Conservation (phyloP, 1,140 invertebrate species). For the Pseudomyrmex concolor region DNA sequence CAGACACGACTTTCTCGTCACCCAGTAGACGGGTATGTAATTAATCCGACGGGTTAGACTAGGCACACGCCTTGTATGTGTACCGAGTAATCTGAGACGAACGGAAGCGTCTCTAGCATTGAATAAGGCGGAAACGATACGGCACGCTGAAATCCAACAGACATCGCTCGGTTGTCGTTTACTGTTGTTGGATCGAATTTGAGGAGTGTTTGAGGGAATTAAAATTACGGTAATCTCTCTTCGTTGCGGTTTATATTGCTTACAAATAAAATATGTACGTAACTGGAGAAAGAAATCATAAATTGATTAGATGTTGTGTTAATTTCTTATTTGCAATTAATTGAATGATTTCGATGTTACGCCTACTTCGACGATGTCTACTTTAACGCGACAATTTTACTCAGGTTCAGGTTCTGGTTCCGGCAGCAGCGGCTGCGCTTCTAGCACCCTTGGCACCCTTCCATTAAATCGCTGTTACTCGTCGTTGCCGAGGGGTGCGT, state of each 20-base stretch:
- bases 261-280: not conserved
- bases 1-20: constrained; percentile 48
- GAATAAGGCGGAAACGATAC: constrained; percentile 53
- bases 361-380: too few relatives aligned
- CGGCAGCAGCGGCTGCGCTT: constrained; percentile 83
- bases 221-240: constrained; percentile 20
- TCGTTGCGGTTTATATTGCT: too few relatives aligned
- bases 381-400: not conserved
- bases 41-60: constrained; percentile 47
- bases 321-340: too few relatives aligned
- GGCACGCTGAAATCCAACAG: constrained; percentile 55
- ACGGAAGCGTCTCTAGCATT: not conserved
- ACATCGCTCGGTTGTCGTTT: constrained; percentile 15
- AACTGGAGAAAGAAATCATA: not conserved
- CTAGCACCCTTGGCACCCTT: constrained; percentile 79
- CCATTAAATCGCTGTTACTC: constrained; percentile 83
- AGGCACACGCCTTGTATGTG: constrained; percentile 26
- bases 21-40: constrained; percentile 51
- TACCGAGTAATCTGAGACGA: constrained; percentile 42
- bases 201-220: not conserved
- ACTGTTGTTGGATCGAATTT: constrained; percentile 16
- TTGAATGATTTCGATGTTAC: too few relatives aligned
- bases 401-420: constrained; percentile 83
- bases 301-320: not conserved
- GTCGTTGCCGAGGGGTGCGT: constrained; percentile 82